Evolutionary conservation across 2,888 invertebrate genomes (phyloP).

Genomic region (Cyaniris semiargus): DNA sequence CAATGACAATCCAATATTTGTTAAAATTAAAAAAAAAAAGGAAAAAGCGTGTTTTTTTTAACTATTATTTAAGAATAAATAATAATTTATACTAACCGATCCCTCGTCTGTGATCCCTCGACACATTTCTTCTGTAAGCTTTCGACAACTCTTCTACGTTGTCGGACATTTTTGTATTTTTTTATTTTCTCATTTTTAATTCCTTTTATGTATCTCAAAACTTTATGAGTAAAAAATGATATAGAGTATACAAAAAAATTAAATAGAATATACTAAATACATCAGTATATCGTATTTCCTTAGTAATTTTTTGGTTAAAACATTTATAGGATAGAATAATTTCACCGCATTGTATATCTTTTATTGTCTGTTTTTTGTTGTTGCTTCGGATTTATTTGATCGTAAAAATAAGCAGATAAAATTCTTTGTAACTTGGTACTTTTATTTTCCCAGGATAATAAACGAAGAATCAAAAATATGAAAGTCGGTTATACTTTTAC

Average conservation of each 20-base stretch:
- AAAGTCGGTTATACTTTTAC: not conserved
- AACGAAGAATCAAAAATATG: not conserved
- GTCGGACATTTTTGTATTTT: constrained; percentile 61
- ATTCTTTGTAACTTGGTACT: not conserved
- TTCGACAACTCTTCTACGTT: constrained; percentile 56
- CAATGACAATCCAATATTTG: too few species aligned
- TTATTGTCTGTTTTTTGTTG: not conserved
- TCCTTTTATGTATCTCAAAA: not conserved
- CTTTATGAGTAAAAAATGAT: too few species aligned
- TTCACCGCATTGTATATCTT: not conserved
- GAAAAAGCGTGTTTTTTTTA: too few species aligned
- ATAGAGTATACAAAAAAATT: too few species aligned
- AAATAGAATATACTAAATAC: too few species aligned
- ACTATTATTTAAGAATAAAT: not conserved
- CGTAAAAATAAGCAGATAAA: not conserved
- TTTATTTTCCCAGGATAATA: not conserved
- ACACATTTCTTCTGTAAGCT: constrained; percentile 57
- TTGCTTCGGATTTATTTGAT: not conserved
- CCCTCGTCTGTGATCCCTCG: constrained; percentile 57
- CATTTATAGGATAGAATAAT: not conserved
- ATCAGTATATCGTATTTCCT: too few species aligned
- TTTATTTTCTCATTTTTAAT: constrained; percentile 36
- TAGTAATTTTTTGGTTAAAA: not conserved
- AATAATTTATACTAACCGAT: constrained; percentile 68
- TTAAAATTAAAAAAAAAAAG: too few species aligned